Base-by-base conservation (phyloP, 2,888 invertebrate species). In the Argyra leucocephala region DNA sequence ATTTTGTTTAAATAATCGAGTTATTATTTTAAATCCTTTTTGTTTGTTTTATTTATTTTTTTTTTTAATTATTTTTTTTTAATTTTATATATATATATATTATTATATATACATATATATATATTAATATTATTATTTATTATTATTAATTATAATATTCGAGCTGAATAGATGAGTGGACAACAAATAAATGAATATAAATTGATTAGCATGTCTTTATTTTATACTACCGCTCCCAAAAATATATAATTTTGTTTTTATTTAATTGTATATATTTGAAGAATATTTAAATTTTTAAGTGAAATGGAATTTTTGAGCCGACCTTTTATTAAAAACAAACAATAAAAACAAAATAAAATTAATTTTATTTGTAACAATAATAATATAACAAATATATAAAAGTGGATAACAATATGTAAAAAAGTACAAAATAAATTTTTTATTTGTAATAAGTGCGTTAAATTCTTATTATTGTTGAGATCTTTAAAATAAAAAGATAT, bases 151-250 rank as follows among this genome's bases (percentile, higher is more conserved):
- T n/a, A n/a, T 66, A 66, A 57, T 57, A 71, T 70, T 74, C 72
- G 69, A 71, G 71, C 68, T 70, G 71, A 73, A 72, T 73, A 73
- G 69, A 64, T 65, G 66, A 70, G 72, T 77, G 76, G 76, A 75
- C 78, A 76, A 75, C 75, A 71, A 73, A 74, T 76, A 78, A 79
- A 79, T 80, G 80, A 76, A 78, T 73, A 71, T 71, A 73, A 76
- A 73, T 76, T 76, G 76, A 72, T 70, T 73, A 74, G 73, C 73
- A 73, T 73, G 73, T 72, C 69, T 75, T 73, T 76, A 75, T 78
- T 80, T 80, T 80, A 80, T 80, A 80, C 78, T 75, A 78, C 77
- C 78, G 79, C 78, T 79, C 78, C 78, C 75, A 76, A 72, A 71
- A 70, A 69, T 22, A n/a, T n/a, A n/a, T n/a, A n/a, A 59, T 22